Conservation (phyloP, 2,113 vertebrate genomes). For the Amphiprion ocellaris region DNA sequence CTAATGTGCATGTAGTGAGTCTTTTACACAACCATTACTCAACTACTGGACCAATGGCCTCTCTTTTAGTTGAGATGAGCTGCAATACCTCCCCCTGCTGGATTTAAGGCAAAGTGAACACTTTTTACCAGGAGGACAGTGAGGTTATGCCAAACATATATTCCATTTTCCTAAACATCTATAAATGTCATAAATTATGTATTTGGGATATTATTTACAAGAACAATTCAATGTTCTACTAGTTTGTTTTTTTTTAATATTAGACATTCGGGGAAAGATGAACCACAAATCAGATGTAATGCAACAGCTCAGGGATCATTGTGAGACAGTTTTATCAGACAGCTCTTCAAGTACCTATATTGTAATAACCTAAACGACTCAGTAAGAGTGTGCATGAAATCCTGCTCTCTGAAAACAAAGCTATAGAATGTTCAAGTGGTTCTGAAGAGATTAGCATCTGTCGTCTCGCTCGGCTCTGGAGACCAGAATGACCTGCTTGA, state of each 20-base stretch:
- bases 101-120: constrained; percentile 21
- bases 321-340: background rate
- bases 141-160: background rate
- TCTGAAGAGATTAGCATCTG: constrained; percentile 65
- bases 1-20: constrained; percentile 21
- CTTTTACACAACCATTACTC: constrained; percentile 32
- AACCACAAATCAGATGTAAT: background rate
- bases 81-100: constrained; percentile 74
- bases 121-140: background rate
- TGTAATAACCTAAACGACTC: background rate
- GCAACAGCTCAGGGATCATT: background rate
- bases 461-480: constrained; percentile 36
- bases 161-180: background rate
- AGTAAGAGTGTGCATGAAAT: constrained; percentile 18
- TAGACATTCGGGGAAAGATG: background rate
- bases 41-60: constrained; percentile 5
- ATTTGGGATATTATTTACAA: too few species aligned
- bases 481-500: constrained; percentile 44
- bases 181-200: background rate
- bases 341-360: background rate
- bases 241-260: background rate
- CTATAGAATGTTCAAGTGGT: constrained; percentile 15
- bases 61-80: constrained; percentile 23
- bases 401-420: constrained; percentile 27
- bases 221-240: too few species aligned